Evolutionary conservation across 2,888 invertebrate species (phyloP).

Genomic region (Aelia acuminata): DNA sequence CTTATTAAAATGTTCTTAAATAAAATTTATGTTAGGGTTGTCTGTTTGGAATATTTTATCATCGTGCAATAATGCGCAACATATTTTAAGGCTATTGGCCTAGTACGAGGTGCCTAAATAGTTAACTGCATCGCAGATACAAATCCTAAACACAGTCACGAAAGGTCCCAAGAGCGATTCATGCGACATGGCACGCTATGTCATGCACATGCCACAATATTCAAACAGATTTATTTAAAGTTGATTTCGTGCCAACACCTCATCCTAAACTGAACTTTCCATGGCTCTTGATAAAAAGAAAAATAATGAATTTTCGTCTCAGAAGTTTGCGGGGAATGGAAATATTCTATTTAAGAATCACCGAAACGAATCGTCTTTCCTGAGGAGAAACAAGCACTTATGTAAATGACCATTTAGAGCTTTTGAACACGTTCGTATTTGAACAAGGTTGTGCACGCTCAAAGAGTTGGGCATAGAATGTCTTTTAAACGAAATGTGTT

Average conservation of each 20-base stretch:
- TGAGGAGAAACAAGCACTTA: too few species aligned
- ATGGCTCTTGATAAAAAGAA: background rate
- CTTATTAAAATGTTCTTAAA: too few species aligned
- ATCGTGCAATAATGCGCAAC: too few species aligned
- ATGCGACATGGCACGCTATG: background rate
- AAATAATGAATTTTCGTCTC: background rate
- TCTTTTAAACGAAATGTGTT: too few species aligned
- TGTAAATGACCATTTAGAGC: too few species aligned
- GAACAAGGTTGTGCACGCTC: too few species aligned
- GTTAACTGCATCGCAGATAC: background rate
- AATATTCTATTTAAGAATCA: background rate
- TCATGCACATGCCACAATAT: background rate
- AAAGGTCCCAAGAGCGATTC: background rate
- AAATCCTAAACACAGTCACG: background rate
- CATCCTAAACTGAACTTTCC: background rate
- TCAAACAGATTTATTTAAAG: background rate
- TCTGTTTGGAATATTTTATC: too few species aligned
- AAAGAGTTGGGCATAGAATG: too few species aligned
- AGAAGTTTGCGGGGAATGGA: background rate
- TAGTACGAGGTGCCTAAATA: background rate
- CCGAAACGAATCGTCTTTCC: background rate
- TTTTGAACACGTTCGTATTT: too few species aligned
- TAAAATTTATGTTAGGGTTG: too few species aligned
- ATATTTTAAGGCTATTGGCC: background rate
- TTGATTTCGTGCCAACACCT: background rate